These are phyloP conservation scores for Lepilemur ruficaudatus DNA, from an alignment of 2,797 vertebrate species.

Conservation along the genomic window DNA sequence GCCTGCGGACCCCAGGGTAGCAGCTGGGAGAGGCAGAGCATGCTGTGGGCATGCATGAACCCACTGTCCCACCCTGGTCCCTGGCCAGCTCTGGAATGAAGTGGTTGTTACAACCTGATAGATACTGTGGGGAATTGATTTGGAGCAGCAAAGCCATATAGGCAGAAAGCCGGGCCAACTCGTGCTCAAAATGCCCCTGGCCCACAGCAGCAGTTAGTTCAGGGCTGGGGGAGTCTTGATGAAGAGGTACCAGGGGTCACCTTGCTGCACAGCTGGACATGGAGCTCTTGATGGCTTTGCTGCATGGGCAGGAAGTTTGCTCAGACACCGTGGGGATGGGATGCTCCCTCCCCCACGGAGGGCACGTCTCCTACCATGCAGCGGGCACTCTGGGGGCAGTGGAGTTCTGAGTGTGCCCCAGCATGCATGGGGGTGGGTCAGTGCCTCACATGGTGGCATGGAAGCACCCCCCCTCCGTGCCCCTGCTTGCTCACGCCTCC, in stretches of 20 bases:
- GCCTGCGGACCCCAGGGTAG: neutral
- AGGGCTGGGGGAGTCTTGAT: neutral
- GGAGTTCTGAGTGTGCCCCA: too few species aligned
- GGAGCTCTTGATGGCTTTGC: neutral
- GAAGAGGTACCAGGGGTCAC: neutral
- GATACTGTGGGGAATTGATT: neutral
- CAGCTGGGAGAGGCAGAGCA: neutral
- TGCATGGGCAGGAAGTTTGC: neutral
- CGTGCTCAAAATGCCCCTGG: neutral
- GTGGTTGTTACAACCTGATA: neutral
- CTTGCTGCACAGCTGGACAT: neutral
- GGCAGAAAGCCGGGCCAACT: neutral
- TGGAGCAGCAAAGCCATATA: neutral
- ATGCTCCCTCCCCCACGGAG: fast-evolving
- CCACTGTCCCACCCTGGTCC: neutral
- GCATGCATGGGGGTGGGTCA: neutral
- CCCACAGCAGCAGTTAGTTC: neutral
- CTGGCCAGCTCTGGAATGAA: neutral
- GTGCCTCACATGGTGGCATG: neutral
- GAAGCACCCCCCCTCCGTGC: neutral
- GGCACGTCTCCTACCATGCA: fast-evolving
- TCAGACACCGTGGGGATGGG: neutral
- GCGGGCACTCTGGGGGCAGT: neutral
- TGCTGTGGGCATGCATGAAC: fast-evolving
- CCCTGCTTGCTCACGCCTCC: neutral